phyloP scores from a whole-genome alignment of 2,888 invertebrate species.

The Yponomeuta evonymella region DNA sequence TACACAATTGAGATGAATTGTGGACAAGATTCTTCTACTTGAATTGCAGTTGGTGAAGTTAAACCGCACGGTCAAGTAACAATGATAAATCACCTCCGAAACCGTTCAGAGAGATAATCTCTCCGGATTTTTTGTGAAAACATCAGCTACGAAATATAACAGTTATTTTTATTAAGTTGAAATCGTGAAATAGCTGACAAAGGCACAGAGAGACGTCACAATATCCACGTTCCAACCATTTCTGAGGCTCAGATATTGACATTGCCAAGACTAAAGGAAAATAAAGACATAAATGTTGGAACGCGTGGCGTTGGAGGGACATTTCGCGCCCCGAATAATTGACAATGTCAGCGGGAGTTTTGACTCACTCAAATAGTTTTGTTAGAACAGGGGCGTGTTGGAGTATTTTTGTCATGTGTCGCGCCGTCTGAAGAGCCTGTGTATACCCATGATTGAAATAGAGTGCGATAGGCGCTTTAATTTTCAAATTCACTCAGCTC shows the following conservation, averaged over 20 bases:
- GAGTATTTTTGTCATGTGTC: not conserved
- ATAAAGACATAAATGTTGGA: constrained; percentile 51
- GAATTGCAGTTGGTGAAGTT: too few species aligned
- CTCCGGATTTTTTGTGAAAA: not conserved
- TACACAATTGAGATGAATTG: constrained; percentile 51
- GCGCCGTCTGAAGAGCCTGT: not conserved
- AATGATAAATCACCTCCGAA: too few species aligned
- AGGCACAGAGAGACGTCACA: constrained; percentile 35
- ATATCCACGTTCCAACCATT: constrained; percentile 44
- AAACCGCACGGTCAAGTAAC: too few species aligned
- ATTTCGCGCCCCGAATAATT: constrained; percentile 47
- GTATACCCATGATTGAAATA: not conserved
- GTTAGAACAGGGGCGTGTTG: constrained; percentile 18
- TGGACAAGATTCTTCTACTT: constrained; percentile 26
- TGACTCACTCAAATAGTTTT: constrained; percentile 23
- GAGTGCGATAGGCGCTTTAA: constrained; percentile 35
- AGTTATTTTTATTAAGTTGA: constrained; percentile 44
- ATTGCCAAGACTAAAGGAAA: constrained; percentile 45
- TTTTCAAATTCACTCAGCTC: constrained; percentile 57
- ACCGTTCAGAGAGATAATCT: too few species aligned
- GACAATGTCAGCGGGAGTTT: constrained; percentile 44
- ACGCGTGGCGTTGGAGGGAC: constrained; percentile 43
- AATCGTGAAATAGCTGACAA: constrained; percentile 43
- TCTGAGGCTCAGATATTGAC: constrained; percentile 47
- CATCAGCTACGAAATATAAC: constrained; percentile 25